Conservation (phyloP, 2,888 invertebrate genomes). For the Heliconius ethilla region DNA sequence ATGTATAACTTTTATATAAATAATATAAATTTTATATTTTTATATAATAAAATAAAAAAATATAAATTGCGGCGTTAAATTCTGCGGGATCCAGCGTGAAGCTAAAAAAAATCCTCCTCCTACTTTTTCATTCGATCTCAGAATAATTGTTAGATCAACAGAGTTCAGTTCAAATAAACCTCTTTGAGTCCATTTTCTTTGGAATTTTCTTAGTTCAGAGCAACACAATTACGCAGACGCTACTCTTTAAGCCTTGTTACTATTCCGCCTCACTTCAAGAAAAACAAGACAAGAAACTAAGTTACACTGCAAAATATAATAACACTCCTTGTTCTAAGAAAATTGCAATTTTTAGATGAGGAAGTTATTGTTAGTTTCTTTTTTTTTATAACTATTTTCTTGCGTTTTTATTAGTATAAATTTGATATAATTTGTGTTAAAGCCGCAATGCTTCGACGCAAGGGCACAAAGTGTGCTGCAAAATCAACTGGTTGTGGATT, state of each 20-base stretch:
- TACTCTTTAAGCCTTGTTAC: constrained; percentile 5
- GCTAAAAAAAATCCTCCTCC: too few relatives aligned
- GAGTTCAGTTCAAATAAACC: not conserved
- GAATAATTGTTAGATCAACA: not conserved
- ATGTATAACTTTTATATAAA: not conserved
- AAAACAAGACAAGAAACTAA: constrained; percentile 11
- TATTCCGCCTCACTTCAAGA: not conserved
- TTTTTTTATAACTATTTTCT: too few relatives aligned
- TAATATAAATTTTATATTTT: too few relatives aligned
- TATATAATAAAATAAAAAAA: too few relatives aligned
- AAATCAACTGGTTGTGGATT: not conserved
- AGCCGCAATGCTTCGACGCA: too few relatives aligned
- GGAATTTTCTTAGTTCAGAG: not conserved
- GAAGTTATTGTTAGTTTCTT: not conserved
- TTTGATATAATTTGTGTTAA: too few relatives aligned
- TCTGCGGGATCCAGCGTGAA: too few relatives aligned
- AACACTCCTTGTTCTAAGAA: constrained; percentile 3
- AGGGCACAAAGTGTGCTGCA: too few relatives aligned
- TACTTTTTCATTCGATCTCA: too few relatives aligned
- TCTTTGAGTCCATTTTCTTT: not conserved
- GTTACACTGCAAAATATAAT: constrained; percentile 25
- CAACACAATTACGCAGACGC: constrained; percentile 7
- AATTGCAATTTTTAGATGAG: constrained; percentile 18
- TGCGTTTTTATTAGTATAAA: too few relatives aligned
- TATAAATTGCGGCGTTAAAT: too few relatives aligned